Base-by-base conservation (phyloP, 1,140 invertebrate species). In the Atta texana region DNA sequence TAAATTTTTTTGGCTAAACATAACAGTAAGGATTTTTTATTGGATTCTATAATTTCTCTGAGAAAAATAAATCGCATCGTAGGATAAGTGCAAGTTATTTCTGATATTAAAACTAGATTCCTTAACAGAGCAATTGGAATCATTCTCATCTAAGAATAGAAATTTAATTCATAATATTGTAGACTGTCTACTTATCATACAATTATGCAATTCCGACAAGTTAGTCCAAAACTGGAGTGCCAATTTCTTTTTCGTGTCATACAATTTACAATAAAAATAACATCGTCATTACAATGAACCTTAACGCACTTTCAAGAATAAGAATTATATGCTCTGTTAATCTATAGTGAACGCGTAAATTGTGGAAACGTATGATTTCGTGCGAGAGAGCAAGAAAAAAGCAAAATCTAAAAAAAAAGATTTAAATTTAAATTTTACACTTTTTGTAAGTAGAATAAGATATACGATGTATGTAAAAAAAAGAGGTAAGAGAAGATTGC, bases 381-480 rank as follows among this genome's bases (percentile, higher is more conserved):
- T 57, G 24, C 16, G 53, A 55, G 34, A 39, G 24, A 24, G 6
- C 0, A 21, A 51, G n/a, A 44, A 44, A 39, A 57, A 34, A 31
- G 34, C 10, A 49, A 81, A 72, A 39, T 69, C 8, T 24, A 44
- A 44, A 44, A 44, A 44, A 44, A 44, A 44, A 31, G 64, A 21
- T n/a, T 49, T 2, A 74, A 61, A 31, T 0, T 24, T 75, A 84
- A 57, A 51, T 75, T 84, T 84, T 84, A 84, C 69, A 84, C 39
- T 84, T 84, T 75, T 75, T 82, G 18, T 84, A 84, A 51, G 53
- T 82, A 82, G 39, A 28, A 75, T 84, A 84, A 84, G 51, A 75
- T n/a, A 21, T 55, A 14, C 24, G 8, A 75, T 18, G 5, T 34
- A 8, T 53, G 28, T 21, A 51, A 59, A 6, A 69, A 71, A 39